phyloP scores from a whole-genome alignment of 2,888 invertebrate genomes.

The Ormyrus nitidulus region DNA sequence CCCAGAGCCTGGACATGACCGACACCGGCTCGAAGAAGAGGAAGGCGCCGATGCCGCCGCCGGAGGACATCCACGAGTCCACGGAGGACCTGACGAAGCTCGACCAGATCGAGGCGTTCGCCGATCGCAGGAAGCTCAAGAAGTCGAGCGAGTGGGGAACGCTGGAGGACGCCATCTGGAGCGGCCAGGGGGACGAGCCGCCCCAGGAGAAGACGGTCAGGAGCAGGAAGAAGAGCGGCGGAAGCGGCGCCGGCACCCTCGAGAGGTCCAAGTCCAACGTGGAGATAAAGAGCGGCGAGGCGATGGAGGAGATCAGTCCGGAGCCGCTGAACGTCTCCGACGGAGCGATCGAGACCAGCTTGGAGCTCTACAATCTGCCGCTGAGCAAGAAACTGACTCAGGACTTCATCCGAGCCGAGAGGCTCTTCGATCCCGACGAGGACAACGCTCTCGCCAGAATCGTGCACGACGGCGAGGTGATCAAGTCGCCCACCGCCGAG shows the following conservation, averaged over 20 bases:
- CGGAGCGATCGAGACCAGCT: slow-evolving; percentile 61
- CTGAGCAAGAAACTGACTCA: slow-evolving; percentile 67
- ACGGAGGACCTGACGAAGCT: slow-evolving; percentile 74
- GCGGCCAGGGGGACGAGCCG: slow-evolving; percentile 75
- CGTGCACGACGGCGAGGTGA: slow-evolving; percentile 67
- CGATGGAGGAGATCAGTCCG: slow-evolving; percentile 27
- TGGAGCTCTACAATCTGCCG: slow-evolving; percentile 69
- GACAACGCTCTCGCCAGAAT: slow-evolving; percentile 70
- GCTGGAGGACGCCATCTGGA: slow-evolving; percentile 85
- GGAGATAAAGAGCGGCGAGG: slow-evolving; percentile 78
- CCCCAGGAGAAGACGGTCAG: slow-evolving; percentile 58
- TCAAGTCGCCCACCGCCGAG: slow-evolving; percentile 67
- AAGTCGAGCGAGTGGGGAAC: slow-evolving; percentile 86
- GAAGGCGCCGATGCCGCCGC: slow-evolving; percentile 79
- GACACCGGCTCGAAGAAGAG: slow-evolving; percentile 80
- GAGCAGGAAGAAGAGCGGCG: slow-evolving; percentile 64
- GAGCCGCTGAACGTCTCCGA: slow-evolving; percentile 57
- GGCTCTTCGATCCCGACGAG: slow-evolving; percentile 68
- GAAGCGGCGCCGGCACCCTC: slow-evolving; percentile 75
- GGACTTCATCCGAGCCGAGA: slow-evolving; percentile 69
- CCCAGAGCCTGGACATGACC: slow-evolving; percentile 88
- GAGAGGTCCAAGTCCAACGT: slow-evolving; percentile 81
- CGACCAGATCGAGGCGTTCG: slow-evolving; percentile 82
- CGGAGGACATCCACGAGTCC: slow-evolving; percentile 72
- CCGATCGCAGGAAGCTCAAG: slow-evolving; percentile 81